Evolutionary conservation across 2,888 invertebrate species (phyloP).

Genomic region (Ceraclea dissimilis): DNA sequence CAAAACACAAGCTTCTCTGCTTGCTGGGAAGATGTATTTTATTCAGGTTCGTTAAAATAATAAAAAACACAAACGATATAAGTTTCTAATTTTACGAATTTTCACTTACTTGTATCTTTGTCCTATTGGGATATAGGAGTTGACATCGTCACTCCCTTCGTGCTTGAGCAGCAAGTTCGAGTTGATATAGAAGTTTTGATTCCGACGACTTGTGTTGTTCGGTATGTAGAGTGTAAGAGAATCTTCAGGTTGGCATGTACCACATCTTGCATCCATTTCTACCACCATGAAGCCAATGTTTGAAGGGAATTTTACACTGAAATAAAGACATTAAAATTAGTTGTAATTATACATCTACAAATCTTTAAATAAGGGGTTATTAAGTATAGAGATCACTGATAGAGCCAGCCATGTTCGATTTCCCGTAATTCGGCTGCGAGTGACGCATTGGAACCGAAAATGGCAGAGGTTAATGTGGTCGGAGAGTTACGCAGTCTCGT

Average conservation of each 20-base stretch:
- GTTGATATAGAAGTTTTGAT: neutral
- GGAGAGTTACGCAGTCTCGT: neutral
- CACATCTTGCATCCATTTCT: slow-evolving; percentile 88
- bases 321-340: slow-evolving; percentile 6
- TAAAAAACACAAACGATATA: no score
- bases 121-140: neutral
- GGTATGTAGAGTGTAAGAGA: slow-evolving; percentile 54
- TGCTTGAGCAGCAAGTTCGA: neutral
- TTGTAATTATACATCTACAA: neutral
- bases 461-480: neutral
- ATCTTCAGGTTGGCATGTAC: slow-evolving; percentile 91
- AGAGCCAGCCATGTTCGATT: neutral
- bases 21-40: no score
- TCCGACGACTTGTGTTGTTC: neutral
- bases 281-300: slow-evolving; percentile 86
- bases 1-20: no score
- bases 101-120: neutral
- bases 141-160: neutral
- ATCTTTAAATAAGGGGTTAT: no score
- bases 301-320: slow-evolving; percentile 78
- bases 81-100: no score
- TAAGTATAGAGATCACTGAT: no score
- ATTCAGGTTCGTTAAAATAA: no score
- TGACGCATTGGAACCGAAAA: no score
- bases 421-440: no score